Base-by-base conservation (phyloP, 2,797 vertebrate species). In the Fistularia tabacaria region DNA sequence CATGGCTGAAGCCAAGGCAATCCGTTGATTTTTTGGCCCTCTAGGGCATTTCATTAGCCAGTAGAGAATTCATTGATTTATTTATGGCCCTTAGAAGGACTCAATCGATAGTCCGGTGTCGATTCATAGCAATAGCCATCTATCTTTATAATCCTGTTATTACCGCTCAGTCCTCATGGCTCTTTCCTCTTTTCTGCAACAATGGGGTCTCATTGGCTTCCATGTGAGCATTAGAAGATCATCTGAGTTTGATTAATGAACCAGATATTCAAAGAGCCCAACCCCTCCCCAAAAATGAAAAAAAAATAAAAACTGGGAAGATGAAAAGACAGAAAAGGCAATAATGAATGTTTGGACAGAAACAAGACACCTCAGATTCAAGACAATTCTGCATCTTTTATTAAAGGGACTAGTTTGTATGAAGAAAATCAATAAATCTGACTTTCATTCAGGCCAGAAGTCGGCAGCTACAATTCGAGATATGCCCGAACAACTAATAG, bases 121-220 rank as follows among this genome's bases (percentile, higher is more conserved):
- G 25, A 25, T 25, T 25, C 25, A 72, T 63, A 66, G 49, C 67
- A 59, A 59, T 76, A 43, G 36, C 51, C 8, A 48, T n/a, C n/a
- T n/a, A n/a, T n/a, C n/a, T n/a, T n/a, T n/a, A 60, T 77, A 72
- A 74, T 79, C 73, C 69, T 46, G 69, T 75, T 77, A 54, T 74
- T 76, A 46, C 1, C 54, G 63, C 42, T 54, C 48, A 36, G 38
- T 61, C 51, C 62, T 46, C 58, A 53, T 47, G 46, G 10, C 41
- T 60, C 4, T 46, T 71, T 57, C 56, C 64, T 14, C 7, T 44
- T 36, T 72, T 43, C 48, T 44, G 51, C 25, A 40, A 57, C 59
- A 58, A 56, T 46, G 57, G 50, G 15, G 13, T 66, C 52, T 64
- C 73, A 54, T 51, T 39, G 64, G 47, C 59, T 77, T 57, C 45